Percentiles rank a stretch among this genome's conserved stretches.
Evolutionary conservation across 2,888 invertebrate species (phyloP).

Genomic region (Alentia gelatinosa): DNA sequence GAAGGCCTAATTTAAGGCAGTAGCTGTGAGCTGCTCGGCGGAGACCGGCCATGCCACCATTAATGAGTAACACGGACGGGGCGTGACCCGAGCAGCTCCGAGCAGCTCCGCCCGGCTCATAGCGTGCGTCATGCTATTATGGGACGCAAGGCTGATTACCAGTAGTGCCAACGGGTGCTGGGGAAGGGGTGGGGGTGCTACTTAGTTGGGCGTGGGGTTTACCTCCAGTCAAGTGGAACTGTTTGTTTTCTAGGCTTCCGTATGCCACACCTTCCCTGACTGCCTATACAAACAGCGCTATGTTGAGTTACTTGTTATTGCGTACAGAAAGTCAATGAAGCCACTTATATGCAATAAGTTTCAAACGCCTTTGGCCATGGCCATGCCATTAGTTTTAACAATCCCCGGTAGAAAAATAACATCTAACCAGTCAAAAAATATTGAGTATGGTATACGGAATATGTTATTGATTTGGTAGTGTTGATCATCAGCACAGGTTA

Average conservation of each 20-base stretch:
- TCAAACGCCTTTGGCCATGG: too few relatives aligned
- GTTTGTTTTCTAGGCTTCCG: background rate
- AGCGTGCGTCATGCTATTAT: background rate
- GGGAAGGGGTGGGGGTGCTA: background rate
- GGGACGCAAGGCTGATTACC: background rate
- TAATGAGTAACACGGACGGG: background rate
- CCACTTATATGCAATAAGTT: too few relatives aligned
- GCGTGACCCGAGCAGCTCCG: background rate
- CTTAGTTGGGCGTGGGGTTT: background rate
- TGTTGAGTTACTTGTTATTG: too few relatives aligned
- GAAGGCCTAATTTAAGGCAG: background rate
- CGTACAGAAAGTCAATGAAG: too few relatives aligned
- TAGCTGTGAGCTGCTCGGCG: background rate
- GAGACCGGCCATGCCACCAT: background rate
- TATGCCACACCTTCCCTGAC: background rate
- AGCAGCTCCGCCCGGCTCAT: background rate
- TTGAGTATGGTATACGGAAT: too few relatives aligned
- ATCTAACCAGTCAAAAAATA: too few relatives aligned
- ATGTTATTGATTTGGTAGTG: too few relatives aligned
- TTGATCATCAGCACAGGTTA: too few relatives aligned
- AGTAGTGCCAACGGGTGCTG: background rate
- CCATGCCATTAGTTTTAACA: too few relatives aligned
- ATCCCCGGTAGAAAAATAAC: too few relatives aligned
- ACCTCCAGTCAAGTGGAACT: background rate
- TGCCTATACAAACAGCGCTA: background rate